Percentiles rank a stretch among this genome's conserved stretches.
phyloP scores from a whole-genome alignment of 2,888 invertebrate species.

The Thereva unica region DNA sequence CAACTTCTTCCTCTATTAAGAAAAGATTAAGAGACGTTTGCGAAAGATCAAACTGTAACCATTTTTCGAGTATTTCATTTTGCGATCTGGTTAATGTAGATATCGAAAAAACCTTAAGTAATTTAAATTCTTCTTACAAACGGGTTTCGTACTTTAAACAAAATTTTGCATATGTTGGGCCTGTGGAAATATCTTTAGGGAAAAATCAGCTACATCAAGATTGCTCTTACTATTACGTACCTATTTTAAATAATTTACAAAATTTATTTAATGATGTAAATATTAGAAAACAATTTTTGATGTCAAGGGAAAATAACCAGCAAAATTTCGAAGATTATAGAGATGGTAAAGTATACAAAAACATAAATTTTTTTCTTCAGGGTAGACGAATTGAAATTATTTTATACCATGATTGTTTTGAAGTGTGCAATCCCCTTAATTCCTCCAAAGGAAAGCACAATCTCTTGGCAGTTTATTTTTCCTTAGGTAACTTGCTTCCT shows the following conservation, averaged over 20 bases:
- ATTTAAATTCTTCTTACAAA: conserved; percentile 19
- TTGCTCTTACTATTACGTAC: conserved; percentile 37
- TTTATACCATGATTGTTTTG: conserved; percentile 39
- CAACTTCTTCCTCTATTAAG: neutral
- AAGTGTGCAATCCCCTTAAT: conserved; percentile 38
- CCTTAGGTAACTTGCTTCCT: conserved; percentile 30
- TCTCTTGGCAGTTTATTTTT: conserved; percentile 39
- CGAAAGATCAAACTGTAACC: neutral
- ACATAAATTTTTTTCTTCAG: neutral
- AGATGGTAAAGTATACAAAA: too few relatives aligned
- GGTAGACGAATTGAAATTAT: conserved; percentile 28
- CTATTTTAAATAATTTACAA: conserved; percentile 12
- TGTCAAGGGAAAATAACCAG: too few relatives aligned
- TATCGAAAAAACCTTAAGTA: conserved; percentile 8
- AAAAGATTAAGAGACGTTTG: conserved; percentile 8
- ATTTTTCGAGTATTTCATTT: conserved; percentile 7
- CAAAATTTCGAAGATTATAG: too few relatives aligned
- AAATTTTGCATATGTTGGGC: conserved; percentile 18
- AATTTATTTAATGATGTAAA: conserved; percentile 11
- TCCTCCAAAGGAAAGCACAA: conserved; percentile 41
- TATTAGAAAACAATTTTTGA: conserved; percentile 16
- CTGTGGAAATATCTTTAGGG: conserved; percentile 32
- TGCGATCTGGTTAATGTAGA: too few relatives aligned
- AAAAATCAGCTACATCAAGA: conserved; percentile 34
- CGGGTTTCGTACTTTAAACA: conserved; percentile 5